Evolutionary conservation across 2,797 vertebrate genomes (phyloP).

Genomic region (Lacerta bilineata): DNA sequence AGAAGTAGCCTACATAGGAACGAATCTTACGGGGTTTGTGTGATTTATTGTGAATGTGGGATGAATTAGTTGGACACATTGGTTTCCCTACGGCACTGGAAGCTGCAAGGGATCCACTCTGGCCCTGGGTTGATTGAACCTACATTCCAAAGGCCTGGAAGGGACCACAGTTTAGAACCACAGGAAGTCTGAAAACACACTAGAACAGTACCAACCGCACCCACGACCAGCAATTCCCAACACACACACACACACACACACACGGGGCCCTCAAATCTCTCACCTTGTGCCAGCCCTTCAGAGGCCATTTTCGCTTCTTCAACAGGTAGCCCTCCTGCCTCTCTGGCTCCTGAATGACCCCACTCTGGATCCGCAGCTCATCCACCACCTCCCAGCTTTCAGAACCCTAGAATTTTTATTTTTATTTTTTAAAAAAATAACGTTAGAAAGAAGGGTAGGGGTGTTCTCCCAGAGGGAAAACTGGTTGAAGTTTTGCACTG

Average conservation of each 20-base stretch:
- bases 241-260: background rate
- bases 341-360: conserved; percentile 65
- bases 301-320: conserved; percentile 94
- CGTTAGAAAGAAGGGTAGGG: background rate
- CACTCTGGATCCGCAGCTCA: conserved; percentile 73
- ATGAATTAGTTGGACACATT: background rate
- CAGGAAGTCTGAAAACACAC: background rate
- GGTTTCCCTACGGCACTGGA: background rate
- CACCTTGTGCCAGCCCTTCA: conserved; percentile 97
- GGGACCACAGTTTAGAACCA: no score
- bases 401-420: conserved; percentile 77
- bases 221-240: background rate
- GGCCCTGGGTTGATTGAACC: no score
- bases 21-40: no score
- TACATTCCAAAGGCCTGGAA: background rate
- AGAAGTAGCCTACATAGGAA: no score
- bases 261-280: background rate
- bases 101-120: background rate
- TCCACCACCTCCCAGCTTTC: conserved; percentile 96
- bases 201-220: background rate
- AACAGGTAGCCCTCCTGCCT: conserved; percentile 92
- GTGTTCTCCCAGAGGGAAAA: background rate
- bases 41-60: no score
- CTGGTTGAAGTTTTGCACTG: no score
- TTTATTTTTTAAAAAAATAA: background rate